Evolutionary conservation across 2,888 invertebrate genomes (phyloP), one percentile per base, ranked within the genome.

Genomic region (Amphipoea oculea): DNA sequence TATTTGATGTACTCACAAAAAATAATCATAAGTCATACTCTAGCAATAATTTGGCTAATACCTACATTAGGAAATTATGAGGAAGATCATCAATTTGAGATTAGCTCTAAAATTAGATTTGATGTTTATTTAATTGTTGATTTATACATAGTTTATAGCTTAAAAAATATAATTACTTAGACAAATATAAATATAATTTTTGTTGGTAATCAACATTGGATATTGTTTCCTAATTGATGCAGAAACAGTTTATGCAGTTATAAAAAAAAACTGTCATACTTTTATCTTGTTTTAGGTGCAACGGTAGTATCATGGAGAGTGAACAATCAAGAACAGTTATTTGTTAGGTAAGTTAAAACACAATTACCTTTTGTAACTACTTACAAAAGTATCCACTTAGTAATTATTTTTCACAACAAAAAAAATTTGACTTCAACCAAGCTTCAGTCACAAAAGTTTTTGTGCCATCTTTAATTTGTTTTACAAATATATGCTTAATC

Each of bases 291-390:
- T 98, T 83, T 96, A 99, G 99, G 99, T 95, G 99, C 99, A 87
- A 99, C 99, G 79, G 98, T 99, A 87, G 99, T 99, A 89, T 99
- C 99, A 94, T 99, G 99, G 99, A 97, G 99, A 92, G 99, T 99
- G 85, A 99, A 99, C 96, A 99, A 99, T 96, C 99, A 99, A 96
- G 99, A 99, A 96, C 99, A 99, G 95, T 97, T 99, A 94, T 99
- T 99, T 97, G 99, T 99, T 92, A 99, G 99, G 99, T 99, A 97
- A 97, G 97, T 79, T 74, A 23, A 29, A 40, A 63, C 12, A 65
- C 17, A 5, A 29, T 51, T 48, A 23, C 1, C 3, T 63, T 36
- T 65, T 48, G 5, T 54, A 65, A 54, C 29, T 51, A 36, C 1
- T 54, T 6, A 9, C 1, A 29, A 14, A 14, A 6, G 42, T 36